Evolutionary conservation across 2,888 invertebrate species (phyloP), one percentile per base, ranked within the genome.

Genomic region (Lasius platythorax): DNA sequence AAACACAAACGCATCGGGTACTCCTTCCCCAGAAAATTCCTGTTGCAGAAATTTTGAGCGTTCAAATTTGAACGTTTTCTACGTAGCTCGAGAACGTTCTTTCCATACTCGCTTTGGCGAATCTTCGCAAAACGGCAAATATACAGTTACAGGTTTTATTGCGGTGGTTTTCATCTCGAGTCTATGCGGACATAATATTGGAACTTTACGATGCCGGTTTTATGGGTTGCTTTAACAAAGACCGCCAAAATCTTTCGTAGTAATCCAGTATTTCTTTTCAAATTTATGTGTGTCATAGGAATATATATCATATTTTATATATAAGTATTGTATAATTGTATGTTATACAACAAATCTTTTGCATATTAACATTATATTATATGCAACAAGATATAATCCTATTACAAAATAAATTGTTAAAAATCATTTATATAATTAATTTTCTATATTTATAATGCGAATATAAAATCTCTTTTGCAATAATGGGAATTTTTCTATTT

Each of bases 11-110:
- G 86, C 63, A 74, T 40, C 37, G 82, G 75, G 74, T 87, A 81
- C 82, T 84, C 74, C 76, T 40, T 72, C 28, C 23, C 61, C 12
- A 28, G 84, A 33, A 81, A 88, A 85, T 88, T 90, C 85, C 78
- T 82, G 87, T 87, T 86, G 82, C 83, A 72, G 81, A 85, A 83
- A 89, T 89, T 82, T 85, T 67, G 76, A 63, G 67, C 76, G 86
- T 74, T 84, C 86, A 86, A 87, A 85, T 85, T 86, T 81, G 79
- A 50, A 63, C 86, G 72, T 72, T 84, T 76, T 61, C 67, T 82
- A 79, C 73, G 72, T 83, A 78, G 82, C 86, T 87, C 76, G 85
- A 84, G 76, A 76, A 70, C 84, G 74, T 66, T 46, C 33, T 70
- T 53, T 46, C 18, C 75, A 40, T 72, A 46, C 63, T 83, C 74